Conservation (phyloP, 2,797 vertebrate species). For the Octomys mimax region DNA sequence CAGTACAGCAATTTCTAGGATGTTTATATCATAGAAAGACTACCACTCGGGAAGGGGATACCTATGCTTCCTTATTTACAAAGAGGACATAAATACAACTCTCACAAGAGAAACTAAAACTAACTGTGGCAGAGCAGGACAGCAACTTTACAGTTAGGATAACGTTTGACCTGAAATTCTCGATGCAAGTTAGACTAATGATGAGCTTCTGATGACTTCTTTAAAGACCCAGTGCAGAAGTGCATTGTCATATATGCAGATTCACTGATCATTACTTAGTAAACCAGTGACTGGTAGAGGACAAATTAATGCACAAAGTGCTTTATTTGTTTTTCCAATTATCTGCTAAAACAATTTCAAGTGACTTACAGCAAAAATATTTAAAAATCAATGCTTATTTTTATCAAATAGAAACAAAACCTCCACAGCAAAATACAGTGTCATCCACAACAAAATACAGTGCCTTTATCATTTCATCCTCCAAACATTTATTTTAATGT, state of each 20-base stretch:
- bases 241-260: not conserved
- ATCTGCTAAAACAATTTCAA: not conserved
- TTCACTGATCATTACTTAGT: not conserved
- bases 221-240: not conserved
- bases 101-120: not conserved
- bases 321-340: not conserved
- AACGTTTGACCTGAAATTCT: not conserved
- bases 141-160: not conserved
- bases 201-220: not conserved
- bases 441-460: not conserved
- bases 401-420: not conserved
- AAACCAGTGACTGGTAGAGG: not conserved
- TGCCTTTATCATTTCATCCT: not conserved
- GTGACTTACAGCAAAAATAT: not conserved
- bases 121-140: not conserved
- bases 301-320: not conserved
- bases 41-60: not conserved
- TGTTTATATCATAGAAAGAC: not conserved
- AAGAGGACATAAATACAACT: not conserved
- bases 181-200: not conserved
- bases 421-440: not conserved
- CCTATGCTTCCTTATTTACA: not conserved
- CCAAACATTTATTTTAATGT: not conserved
- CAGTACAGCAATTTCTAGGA: not conserved
- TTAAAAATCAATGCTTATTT: not conserved